Evolutionary conservation across 2,113 vertebrate species (phyloP).

Genomic region (Nothocercus nigrocapillus): DNA sequence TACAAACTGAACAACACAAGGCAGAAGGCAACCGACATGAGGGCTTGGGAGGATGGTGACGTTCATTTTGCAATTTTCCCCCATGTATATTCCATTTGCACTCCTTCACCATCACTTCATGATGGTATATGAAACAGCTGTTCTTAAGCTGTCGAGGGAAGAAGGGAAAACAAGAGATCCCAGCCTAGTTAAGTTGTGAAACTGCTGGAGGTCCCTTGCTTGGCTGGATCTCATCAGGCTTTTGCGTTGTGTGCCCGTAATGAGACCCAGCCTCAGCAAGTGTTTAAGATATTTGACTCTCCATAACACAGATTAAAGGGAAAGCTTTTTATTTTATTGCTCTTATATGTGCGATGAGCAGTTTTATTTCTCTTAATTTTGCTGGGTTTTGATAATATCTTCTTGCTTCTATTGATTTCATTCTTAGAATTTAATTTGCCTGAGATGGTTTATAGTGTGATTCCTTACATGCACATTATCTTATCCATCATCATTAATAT

Average conservation of each 20-base stretch:
- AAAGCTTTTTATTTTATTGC: background rate
- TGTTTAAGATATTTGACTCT: background rate
- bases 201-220: background rate
- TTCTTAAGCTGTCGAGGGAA: background rate
- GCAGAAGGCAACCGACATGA: background rate
- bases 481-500: background rate
- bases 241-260: background rate
- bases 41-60: background rate
- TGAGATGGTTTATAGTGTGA: background rate
- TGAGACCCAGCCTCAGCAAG: background rate
- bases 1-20: background rate
- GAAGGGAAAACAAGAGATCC: background rate
- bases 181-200: background rate
- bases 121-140: background rate
- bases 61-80: background rate
- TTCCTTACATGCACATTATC: background rate
- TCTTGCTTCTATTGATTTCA: background rate
- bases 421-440: conserved; percentile 26
- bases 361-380: background rate
- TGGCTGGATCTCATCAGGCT: rapidly evolving
- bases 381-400: background rate
- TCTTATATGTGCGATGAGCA: background rate
- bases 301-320: background rate
- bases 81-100: background rate
- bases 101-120: rapidly evolving